These are phyloP conservation scores for Falcaria lacertinaria DNA, from an alignment of 2,888 invertebrate species.

Conservation along the genomic window DNA sequence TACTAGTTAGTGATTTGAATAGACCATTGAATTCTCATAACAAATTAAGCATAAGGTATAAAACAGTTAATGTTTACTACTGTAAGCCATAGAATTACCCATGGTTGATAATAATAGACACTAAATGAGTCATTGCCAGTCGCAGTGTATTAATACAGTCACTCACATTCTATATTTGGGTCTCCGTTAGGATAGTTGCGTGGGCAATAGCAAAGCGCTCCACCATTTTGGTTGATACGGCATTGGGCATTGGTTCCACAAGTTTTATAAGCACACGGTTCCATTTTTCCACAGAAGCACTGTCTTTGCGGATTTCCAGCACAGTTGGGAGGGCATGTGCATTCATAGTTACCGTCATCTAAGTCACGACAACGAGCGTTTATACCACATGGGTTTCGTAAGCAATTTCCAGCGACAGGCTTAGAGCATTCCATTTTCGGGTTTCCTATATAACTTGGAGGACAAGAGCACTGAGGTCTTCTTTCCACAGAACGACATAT, in stretches of 20 bases:
- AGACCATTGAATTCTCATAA: no score
- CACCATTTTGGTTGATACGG: conserved; percentile 82
- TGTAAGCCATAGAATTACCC: no score
- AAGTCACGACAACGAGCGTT: conserved; percentile 90
- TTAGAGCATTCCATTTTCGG: conserved; percentile 87
- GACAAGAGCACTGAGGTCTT: conserved; percentile 90
- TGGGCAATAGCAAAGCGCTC: conserved; percentile 92
- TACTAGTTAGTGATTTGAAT: no score
- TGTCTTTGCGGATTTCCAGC: conserved; percentile 89
- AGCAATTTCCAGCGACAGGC: conserved; percentile 85
- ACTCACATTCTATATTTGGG: conserved; percentile 92
- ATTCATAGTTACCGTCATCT: conserved; percentile 87
- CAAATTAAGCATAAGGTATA: no score
- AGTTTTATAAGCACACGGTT: conserved; percentile 87
- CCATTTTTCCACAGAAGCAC: conserved; percentile 87
- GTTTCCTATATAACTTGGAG: conserved; percentile 89
- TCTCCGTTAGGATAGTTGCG: conserved; percentile 90
- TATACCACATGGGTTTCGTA: conserved; percentile 90
- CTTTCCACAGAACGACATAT: conserved; percentile 90
- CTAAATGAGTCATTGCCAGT: background rate
- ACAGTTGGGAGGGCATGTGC: conserved; percentile 89
- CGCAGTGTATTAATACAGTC: conserved; percentile 19
- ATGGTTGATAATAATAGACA: background rate
- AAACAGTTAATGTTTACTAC: no score
- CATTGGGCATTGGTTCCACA: conserved; percentile 93